Conservation (phyloP, 2,888 invertebrate species). For the Nowickia ferox region DNA sequence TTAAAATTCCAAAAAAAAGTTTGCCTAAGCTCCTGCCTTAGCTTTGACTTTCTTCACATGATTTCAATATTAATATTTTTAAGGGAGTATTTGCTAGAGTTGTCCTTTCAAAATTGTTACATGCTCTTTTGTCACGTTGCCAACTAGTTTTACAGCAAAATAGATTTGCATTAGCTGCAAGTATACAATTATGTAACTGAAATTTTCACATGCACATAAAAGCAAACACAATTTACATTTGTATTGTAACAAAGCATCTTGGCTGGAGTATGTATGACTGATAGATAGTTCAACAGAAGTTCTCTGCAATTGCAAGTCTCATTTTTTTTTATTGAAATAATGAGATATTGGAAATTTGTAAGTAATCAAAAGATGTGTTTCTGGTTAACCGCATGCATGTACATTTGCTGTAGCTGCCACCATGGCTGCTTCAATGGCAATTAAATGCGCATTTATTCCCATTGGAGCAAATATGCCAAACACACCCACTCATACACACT, state of each 20-base stretch:
- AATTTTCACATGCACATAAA: slow-evolving; percentile 28
- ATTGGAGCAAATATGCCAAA: not conserved
- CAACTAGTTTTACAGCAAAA: slow-evolving; percentile 16
- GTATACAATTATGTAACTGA: slow-evolving; percentile 58
- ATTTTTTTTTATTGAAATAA: slow-evolving; percentile 45
- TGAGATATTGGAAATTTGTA: slow-evolving; percentile 59
- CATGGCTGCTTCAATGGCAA: slow-evolving; percentile 1
- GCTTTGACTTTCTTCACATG: too few relatives aligned
- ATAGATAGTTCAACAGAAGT: slow-evolving; percentile 25
- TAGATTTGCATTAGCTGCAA: not conserved
- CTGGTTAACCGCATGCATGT: slow-evolving; percentile 67
- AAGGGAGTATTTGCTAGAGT: not conserved
- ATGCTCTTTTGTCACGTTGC: slow-evolving; percentile 63
- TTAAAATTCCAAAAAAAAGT: too few relatives aligned
- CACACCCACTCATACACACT: not conserved
- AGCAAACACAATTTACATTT: slow-evolving; percentile 54
- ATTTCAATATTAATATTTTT: too few relatives aligned
- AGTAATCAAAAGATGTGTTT: slow-evolving; percentile 68
- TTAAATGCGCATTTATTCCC: slow-evolving; percentile 39
- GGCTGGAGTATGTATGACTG: not conserved
- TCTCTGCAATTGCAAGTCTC: slow-evolving; percentile 11
- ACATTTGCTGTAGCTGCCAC: slow-evolving; percentile 4
- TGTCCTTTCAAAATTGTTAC: slow-evolving; percentile 15
- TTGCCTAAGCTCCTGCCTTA: too few relatives aligned
- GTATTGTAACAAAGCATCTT: slow-evolving; percentile 25